Conservation (phyloP, 2,113 vertebrate genomes). For the Antigone vipio region DNA sequence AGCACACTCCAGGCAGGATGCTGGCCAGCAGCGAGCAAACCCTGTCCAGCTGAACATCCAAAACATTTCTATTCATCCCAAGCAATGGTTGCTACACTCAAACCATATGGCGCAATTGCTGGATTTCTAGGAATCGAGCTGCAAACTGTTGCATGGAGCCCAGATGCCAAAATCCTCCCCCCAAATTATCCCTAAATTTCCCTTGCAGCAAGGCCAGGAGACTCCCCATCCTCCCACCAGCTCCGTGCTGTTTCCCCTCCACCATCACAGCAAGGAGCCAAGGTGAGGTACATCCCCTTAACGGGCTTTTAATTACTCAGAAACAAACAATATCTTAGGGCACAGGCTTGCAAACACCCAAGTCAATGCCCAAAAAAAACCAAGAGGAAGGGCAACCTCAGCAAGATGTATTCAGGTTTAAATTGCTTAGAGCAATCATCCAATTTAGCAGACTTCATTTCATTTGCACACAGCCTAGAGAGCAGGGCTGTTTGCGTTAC, state of each 20-base stretch:
- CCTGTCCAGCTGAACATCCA: rapidly evolving
- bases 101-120: rapidly evolving
- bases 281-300: background rate
- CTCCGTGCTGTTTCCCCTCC: background rate
- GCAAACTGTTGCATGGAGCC: background rate
- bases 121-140: background rate
- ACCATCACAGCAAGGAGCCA: background rate
- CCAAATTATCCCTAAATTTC: background rate
- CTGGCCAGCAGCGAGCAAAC: background rate
- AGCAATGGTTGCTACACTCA: no score
- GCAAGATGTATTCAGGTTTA: background rate
- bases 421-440: constrained; percentile 9
- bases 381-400: background rate
- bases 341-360: rapidly evolving
- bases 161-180: background rate
- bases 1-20: rapidly evolving
- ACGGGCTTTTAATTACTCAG: background rate
- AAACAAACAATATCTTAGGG: background rate
- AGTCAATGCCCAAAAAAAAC: background rate
- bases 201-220: background rate
- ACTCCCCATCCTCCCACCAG: background rate
- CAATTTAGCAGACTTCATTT: background rate
- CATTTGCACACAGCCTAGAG: background rate
- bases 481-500: background rate
- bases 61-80: background rate